Evolutionary conservation across 1,140 invertebrate species (phyloP), one percentile per base, ranked within the genome.

Genomic region (Mamestra configurata): DNA sequence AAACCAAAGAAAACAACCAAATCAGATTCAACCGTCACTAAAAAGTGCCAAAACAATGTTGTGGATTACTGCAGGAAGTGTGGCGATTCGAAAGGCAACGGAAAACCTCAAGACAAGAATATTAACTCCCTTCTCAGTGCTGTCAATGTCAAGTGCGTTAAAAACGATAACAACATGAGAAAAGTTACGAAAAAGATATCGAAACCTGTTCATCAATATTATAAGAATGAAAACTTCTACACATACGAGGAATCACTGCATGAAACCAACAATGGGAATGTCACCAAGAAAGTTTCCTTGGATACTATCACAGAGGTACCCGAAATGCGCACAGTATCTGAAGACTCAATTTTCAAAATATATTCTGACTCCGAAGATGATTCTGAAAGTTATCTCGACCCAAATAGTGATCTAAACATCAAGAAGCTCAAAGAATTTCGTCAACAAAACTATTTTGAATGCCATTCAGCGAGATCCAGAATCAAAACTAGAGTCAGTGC

Each of bases 391-490:
- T 87, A 79, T 22, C 77, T 86, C 27, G 80, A 92, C 61, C 71
- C 75, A 35, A 78, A 90, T 20, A 79, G 88, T 53, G 20, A 78
- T 3, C 80, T 87, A 11, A 91, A 81, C 46, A 83, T 94, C 6
- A 75, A 88, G 24, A 73, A 88, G 11, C 55, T 95, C 55, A 94
- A 91, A 79, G 82, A 93, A 80, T 95, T 95, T 49, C 86, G 94
- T 55, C 75, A 87, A 15, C 87, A 90, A 5, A 92, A 95, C 46
- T 95, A 90, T 75, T 95, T 95, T 70, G 94, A 95, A 80, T 95
- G 93, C 13, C 94, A 95, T 82, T 94, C 92, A 1, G 82, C 87
- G 0, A 89, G 90, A 77, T 90, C 91, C 15, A 91, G 91, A 68
- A 76, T 94, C 0, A 81, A 86, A 27, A 79, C 51, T n/a, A 88